phyloP scores from a whole-genome alignment of 2,888 invertebrate genomes.

The Campopleginae sp. region DNA sequence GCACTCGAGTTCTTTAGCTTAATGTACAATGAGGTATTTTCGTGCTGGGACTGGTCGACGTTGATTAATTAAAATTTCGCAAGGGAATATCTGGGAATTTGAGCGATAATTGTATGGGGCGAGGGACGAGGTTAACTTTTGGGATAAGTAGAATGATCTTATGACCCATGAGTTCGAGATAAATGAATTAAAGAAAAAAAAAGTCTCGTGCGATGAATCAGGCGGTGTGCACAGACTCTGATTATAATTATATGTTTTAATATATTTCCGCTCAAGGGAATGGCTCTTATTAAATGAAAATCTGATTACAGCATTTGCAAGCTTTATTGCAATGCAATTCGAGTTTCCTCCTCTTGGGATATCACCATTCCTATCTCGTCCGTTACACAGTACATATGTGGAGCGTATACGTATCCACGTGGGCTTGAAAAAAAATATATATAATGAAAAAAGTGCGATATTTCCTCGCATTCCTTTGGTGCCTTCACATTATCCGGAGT shows the following conservation, averaged over 20 bases:
- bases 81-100: neutral
- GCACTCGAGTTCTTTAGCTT: neutral
- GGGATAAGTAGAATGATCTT: neutral
- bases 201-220: neutral
- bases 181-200: neutral
- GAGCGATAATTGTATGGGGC: neutral
- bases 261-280: neutral
- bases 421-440: neutral
- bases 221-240: neutral
- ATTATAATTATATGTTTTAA: slow-evolving; percentile 9
- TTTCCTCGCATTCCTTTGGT: slow-evolving; percentile 7
- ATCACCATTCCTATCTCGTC: slow-evolving; percentile 24
- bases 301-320: slow-evolving; percentile 38
- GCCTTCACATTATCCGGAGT: neutral
- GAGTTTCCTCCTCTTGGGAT: slow-evolving; percentile 27
- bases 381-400: slow-evolving; percentile 15
- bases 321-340: slow-evolving; percentile 36
- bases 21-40: neutral
- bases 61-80: slow-evolving; percentile 37
- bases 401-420: slow-evolving; percentile 25
- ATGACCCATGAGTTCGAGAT: neutral
- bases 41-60: neutral
- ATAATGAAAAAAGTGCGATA: slow-evolving; percentile 4
- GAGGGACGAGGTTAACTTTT: neutral
- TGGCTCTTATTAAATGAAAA: slow-evolving; percentile 53